A percentile compares a stretch with the other conserved stretches of the same genome.
These are phyloP conservation scores for Acanthochromis polyacanthus DNA, from an alignment of 2,113 vertebrate species.

Conservation along the genomic window DNA sequence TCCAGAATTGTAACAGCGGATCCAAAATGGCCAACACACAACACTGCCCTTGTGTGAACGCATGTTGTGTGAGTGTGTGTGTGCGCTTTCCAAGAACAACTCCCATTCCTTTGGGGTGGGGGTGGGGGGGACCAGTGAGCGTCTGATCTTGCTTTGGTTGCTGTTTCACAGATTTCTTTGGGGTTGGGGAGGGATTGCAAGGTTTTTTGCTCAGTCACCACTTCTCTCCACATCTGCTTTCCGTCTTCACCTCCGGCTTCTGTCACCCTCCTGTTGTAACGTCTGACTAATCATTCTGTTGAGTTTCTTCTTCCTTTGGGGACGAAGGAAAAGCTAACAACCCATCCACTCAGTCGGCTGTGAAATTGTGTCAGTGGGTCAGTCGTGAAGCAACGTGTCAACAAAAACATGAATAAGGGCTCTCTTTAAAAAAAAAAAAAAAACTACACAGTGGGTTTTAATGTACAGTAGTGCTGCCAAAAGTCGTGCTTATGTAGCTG, in stretches of 20 bases:
- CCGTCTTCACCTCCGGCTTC: conserved; percentile 38
- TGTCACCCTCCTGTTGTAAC: conserved; percentile 23
- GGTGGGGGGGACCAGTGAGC: conserved; percentile 27
- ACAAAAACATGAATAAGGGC: conserved; percentile 79
- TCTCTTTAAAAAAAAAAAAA: conserved; percentile 70
- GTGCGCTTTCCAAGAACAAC: conserved; percentile 45
- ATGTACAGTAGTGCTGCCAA: conserved; percentile 83
- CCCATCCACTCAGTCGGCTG: conserved; percentile 68
- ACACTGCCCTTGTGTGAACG: conserved; percentile 62
- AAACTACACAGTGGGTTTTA: conserved; percentile 64
- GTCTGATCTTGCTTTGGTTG: conserved; percentile 24
- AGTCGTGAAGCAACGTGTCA: conserved; percentile 56
- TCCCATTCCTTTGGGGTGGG: conserved; percentile 45
- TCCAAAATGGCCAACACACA: conserved; percentile 79
- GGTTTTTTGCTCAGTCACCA: conserved; percentile 39
- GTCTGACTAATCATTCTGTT: conserved; percentile 11
- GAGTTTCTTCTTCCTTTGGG: conserved; percentile 37
- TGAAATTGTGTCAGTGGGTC: conserved; percentile 74
- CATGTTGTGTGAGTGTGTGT: conserved; percentile 73
- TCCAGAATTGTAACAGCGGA: conserved; percentile 76
- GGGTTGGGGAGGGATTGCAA: conserved; percentile 9
- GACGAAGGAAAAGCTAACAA: conserved; percentile 50
- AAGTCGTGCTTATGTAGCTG: conserved; percentile 83
- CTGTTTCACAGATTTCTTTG: conserved; percentile 17
- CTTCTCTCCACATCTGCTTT: conserved; percentile 36